Percentiles rank a stretch among this genome's conserved stretches.
Evolutionary conservation across 2,888 invertebrate species (phyloP).

Genomic region (Lithodes maja): DNA sequence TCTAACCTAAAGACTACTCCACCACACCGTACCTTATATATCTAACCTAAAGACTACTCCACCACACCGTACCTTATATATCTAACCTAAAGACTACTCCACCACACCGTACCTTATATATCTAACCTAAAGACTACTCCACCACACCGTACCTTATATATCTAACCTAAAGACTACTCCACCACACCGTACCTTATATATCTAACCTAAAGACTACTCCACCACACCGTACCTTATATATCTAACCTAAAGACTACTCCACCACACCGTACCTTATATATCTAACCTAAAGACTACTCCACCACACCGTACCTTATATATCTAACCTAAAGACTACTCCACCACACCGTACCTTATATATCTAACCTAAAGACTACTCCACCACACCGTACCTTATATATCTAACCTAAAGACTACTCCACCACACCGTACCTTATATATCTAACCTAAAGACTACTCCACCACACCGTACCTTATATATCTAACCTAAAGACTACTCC

Average conservation of each 20-base stretch:
- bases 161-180: not conserved
- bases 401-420: not conserved
- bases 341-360: too few relatives aligned
- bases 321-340: not conserved
- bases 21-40: too few relatives aligned
- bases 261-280: too few relatives aligned
- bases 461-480: too few relatives aligned
- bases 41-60: not conserved
- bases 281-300: not conserved
- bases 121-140: not conserved
- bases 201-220: not conserved
- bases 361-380: not conserved
- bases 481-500: not conserved
- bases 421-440: too few relatives aligned
- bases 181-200: too few relatives aligned
- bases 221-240: too few relatives aligned
- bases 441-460: not conserved
- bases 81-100: not conserved
- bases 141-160: too few relatives aligned
- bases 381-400: too few relatives aligned
- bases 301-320: too few relatives aligned
- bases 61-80: too few relatives aligned
- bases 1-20: not conserved
- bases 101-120: too few relatives aligned
- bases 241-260: not conserved